Evolutionary conservation across 2,888 invertebrate species (phyloP).

Genomic region (Lottia gigantea): DNA sequence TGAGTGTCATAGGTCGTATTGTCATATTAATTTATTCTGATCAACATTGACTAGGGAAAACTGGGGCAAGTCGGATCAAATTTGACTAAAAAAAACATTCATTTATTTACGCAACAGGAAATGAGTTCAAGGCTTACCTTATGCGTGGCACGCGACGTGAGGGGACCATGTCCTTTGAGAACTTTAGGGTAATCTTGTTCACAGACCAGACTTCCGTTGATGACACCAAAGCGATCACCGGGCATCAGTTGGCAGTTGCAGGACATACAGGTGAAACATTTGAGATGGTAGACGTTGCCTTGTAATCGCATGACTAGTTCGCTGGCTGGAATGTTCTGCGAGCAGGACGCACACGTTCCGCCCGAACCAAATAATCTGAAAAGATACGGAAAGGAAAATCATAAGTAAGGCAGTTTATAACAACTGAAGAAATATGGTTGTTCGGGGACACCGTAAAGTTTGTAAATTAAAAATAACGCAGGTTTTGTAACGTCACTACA

Average conservation of each 20-base stretch:
- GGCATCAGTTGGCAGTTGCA: conserved; percentile 88
- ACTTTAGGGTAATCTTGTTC: conserved; percentile 96
- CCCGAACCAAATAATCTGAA: conserved; percentile 89
- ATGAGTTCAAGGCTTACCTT: no score
- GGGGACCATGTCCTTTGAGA: conserved; percentile 70
- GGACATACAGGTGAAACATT: conserved; percentile 95
- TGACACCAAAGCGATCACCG: conserved; percentile 92
- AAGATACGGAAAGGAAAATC: conserved; percentile 19
- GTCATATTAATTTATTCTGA: no score
- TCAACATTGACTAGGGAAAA: no score
- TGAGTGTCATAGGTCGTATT: no score
- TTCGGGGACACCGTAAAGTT: no score
- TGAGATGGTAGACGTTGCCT: conserved; percentile 86
- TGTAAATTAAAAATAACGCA: no score
- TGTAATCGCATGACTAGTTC: conserved; percentile 90
- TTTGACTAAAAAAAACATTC: no score
- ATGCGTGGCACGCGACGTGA: conserved; percentile 49
- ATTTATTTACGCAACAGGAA: no score
- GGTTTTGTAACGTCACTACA: no score
- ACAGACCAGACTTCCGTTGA: conserved; percentile 90
- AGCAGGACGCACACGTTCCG: conserved; percentile 91
- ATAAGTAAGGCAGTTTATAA: no score
- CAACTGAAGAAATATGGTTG: no score
- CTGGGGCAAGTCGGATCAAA: no score
- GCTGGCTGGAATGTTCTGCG: conserved; percentile 90